Conservation (phyloP, 2,888 invertebrate genomes). For the Exephanes ischioxanthus region DNA sequence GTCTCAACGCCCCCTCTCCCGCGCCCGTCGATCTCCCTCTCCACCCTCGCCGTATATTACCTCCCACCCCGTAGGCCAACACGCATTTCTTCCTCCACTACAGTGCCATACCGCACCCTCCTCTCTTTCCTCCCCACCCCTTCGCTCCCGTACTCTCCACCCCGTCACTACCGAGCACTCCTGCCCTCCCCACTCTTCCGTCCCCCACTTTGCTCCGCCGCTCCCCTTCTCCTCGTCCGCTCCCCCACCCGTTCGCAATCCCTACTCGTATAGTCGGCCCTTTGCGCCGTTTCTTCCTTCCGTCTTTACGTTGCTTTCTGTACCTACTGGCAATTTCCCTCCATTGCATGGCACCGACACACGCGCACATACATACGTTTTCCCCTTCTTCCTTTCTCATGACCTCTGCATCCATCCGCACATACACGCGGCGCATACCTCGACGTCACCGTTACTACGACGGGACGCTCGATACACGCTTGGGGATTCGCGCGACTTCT, state of each 20-base stretch:
- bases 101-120: background rate
- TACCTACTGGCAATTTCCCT: conserved; percentile 42
- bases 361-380: background rate
- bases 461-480: conserved; percentile 63
- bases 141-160: conserved; percentile 41
- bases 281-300: conserved; percentile 53
- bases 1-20: conserved; percentile 17
- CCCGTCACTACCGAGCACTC: conserved; percentile 17
- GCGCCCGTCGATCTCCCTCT: conserved; percentile 38
- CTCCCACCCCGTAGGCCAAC: conserved; percentile 35
- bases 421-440: conserved; percentile 17
- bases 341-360: background rate
- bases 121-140: conserved; percentile 37
- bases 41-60: conserved; percentile 39
- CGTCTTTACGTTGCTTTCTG: conserved; percentile 46
- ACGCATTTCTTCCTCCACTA: conserved; percentile 45
- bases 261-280: conserved; percentile 53
- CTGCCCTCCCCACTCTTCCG: conserved; percentile 14
- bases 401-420: conserved; percentile 13
- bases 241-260: conserved; percentile 50
- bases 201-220: conserved; percentile 18
- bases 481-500: conserved; percentile 41
- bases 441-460: conserved; percentile 61
- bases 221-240: conserved; percentile 26
- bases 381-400: conserved; percentile 21